Evolutionary conservation across 23 tunicate species (phyloP).

Genomic region (Corella eumyota): DNA sequence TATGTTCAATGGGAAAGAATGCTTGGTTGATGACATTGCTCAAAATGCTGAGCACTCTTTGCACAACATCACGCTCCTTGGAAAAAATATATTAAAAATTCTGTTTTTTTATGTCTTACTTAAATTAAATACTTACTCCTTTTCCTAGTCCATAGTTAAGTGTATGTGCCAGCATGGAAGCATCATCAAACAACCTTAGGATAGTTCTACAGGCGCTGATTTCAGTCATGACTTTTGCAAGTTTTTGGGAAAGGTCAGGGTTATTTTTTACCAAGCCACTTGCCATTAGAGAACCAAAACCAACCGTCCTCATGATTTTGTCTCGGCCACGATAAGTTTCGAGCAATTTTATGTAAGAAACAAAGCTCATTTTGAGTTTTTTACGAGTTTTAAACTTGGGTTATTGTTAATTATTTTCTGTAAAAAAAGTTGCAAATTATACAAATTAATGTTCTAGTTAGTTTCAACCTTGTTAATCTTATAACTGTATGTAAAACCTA

Average conservation of each 20-base stretch:
- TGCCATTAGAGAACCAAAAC: conserved; percentile 27
- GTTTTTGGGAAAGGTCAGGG: conserved; percentile 12
- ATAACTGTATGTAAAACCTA: too few species aligned
- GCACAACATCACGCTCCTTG: conserved; percentile 27
- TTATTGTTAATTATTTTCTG: too few species aligned
- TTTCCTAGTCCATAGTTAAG: conserved; percentile 42
- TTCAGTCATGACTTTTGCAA: conserved; percentile 19
- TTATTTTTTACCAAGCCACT: conserved; percentile 17
- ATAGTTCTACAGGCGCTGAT: conserved; percentile 48
- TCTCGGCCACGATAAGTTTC: conserved; percentile 55
- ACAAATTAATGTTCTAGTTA: too few species aligned
- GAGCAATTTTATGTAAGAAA: conserved; percentile 19
- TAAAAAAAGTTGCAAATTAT: too few species aligned
- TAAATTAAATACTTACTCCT: conserved; percentile 5
- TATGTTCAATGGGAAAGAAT: conserved; percentile 56
- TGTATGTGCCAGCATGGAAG: conserved; percentile 35
- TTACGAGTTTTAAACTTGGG: too few species aligned
- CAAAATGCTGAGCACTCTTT: conserved; percentile 11
- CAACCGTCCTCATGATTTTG: conserved; percentile 37
- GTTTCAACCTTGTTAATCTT: too few species aligned
- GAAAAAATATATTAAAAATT: too few species aligned
- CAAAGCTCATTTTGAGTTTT: too few species aligned
- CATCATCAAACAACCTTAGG: conserved; percentile 49
- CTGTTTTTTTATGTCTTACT: neutral
- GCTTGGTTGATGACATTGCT: conserved; percentile 40